Evolutionary conservation across 2,888 invertebrate species (phyloP), one percentile per base, ranked within the genome.

Genomic region (Sisyra terminalis): DNA sequence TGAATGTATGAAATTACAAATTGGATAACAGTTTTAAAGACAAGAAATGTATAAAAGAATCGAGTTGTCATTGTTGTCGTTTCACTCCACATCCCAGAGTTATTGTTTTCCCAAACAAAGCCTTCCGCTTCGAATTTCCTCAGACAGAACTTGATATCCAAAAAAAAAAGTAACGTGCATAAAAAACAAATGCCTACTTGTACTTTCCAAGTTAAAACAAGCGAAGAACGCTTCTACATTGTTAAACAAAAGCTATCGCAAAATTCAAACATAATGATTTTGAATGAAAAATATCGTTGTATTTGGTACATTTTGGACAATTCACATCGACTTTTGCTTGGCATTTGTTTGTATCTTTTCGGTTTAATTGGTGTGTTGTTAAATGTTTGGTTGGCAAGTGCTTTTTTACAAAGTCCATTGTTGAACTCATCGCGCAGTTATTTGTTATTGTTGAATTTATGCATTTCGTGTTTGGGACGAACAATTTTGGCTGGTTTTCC

Each of bases 341-440:
- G 70, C 54, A 61, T 64, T 48, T 69, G 67, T 54, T 64, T 69
- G 43, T 58, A 69, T 54, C 57, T 69, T 48, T 69, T 69, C 54
- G 70, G 70, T 70, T 53, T 60, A 69, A 63, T 30, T 51, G 69
- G 70, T 58, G 64, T 68, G 61, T 64, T 69, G 57, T 61, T 69
- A 51, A 70, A 71, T 52, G 61, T 64, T 49, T 70, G 71, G 71
- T 64, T 71, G 46, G 66, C 66, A 54, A 61, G 61, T 54, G 67
- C 70, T 18, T 69, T 70, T 57, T 57, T 70, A 50, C 65, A 69
- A 57, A 69, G 69, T 56, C 67, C 68, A 56, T 65, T 68, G 45
- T 59, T 70, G 44, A 41, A 41, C 14, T 61, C 64, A 48, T 66
- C 65, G 52, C 66, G 63, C 55, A 69, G 67, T 56, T 69, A 70